These are phyloP conservation scores for Bovichtus diacanthus DNA, from an alignment of 2,797 vertebrate species.

Conservation along the genomic window DNA sequence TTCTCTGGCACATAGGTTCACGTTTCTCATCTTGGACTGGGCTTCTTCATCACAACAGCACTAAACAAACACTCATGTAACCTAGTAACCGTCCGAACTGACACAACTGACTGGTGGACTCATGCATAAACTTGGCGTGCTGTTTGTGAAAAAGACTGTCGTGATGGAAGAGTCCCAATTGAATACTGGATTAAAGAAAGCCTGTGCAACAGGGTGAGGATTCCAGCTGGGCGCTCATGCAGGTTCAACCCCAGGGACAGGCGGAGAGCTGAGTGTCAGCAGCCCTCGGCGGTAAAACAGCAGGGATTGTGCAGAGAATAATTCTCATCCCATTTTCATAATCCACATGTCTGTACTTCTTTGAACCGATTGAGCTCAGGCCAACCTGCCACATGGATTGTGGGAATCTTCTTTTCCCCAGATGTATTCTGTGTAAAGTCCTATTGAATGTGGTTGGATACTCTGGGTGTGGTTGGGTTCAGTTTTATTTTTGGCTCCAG, in stretches of 20 bases:
- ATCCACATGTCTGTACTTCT: conserved; percentile 40
- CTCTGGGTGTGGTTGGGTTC: conserved; percentile 49
- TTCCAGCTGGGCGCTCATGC: conserved; percentile 60
- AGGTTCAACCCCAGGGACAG: conserved; percentile 32
- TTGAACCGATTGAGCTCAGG: conserved; percentile 28
- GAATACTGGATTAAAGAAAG: conserved; percentile 45
- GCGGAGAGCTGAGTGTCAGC: conserved; percentile 14
- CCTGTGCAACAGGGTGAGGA: conserved; percentile 30
- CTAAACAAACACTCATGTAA: conserved; percentile 45
- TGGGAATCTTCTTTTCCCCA: conserved; percentile 47
- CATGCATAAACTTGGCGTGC: conserved; percentile 15
- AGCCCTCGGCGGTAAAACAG: conserved; percentile 18
- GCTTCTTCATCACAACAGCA: conserved; percentile 15
- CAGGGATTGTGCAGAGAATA: conserved; percentile 21
- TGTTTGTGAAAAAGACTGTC: conserved; percentile 28
- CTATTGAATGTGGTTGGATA: conserved; percentile 30
- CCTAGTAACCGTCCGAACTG: conserved; percentile 38
- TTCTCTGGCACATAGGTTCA: not conserved
- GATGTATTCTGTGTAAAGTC: conserved; percentile 39
- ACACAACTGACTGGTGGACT: conserved; percentile 7
- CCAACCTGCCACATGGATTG: conserved; percentile 48
- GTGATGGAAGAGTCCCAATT: conserved; percentile 9
- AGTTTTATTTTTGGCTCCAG: conserved; percentile 47
- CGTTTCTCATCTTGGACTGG: conserved; percentile 10
- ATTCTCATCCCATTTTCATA: conserved; percentile 33